Base-by-base conservation (phyloP, 2,888 invertebrate species). In the Leptinotarsa tumamoca region DNA sequence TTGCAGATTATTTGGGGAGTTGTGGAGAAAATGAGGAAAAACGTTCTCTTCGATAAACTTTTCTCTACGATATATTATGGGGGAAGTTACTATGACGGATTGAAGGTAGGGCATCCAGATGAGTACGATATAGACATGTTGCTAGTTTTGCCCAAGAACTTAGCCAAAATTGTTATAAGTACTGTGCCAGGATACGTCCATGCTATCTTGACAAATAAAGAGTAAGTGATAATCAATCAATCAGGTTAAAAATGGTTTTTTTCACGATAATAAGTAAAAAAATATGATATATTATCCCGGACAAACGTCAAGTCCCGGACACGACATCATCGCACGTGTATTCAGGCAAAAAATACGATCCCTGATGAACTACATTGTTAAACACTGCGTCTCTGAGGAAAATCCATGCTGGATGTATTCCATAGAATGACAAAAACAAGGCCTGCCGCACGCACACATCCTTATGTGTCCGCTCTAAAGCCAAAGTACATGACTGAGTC, bases 71-170 rank as follows among this genome's bases (percentile, higher is more conserved):
- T 84, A 1, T 86, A 90, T 74, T 91, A 88, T 79, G 90, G 90
- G 0, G 92, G 92, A 15, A 92, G 92, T 82, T 92, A 89, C 51
- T 91, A 90, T 75, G 92, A 92, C 81, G 89, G 89, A 17, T 89
- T 92, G 50, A 90, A 90, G 83, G 89, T 92, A 0, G 89, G 89
- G 3, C 89, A 89, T 75, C 90, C 92, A 50, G 90, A 91, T 77
- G 92, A 92, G 81, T 92, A 90, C 79, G 92, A 92, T 81, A 88
- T 92, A 84, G 90, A 92, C 85, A 87, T 92, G 13, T 88, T 91
- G 5, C 88, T 92, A 69, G 86, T 88, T 0, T 83, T 92, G 14
- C 91, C 92, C 0, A 85, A 85, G 4, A 83, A 89, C 18, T 87
- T 89, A 43, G 43, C 43, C 10, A 82, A 85, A 67, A 33, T 84